phyloP scores from a whole-genome alignment of 2,797 vertebrate genomes.

The Scolopax rusticola region DNA sequence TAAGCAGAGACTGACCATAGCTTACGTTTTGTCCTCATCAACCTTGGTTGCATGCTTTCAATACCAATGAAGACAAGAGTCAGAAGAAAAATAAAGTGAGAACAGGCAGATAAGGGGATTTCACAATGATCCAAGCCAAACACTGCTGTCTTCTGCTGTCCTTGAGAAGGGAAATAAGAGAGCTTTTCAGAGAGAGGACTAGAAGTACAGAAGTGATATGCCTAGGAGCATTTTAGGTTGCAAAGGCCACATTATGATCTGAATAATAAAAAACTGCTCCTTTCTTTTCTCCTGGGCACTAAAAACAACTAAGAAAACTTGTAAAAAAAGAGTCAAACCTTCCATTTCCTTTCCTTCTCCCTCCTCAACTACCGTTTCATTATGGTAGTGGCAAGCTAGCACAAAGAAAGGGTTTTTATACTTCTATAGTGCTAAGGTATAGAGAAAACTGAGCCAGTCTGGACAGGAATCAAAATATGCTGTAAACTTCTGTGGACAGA shows the following conservation, averaged over 20 bases:
- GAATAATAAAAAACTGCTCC: neutral
- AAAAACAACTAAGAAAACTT: constrained; percentile 35
- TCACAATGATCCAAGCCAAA: constrained; percentile 4
- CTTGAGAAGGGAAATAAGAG: constrained; percentile 32
- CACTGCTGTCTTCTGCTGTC: constrained; percentile 5
- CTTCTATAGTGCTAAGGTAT: neutral
- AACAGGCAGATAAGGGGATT: constrained; percentile 42
- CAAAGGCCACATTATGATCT: constrained; percentile 2
- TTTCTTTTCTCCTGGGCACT: neutral
- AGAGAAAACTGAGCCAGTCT: neutral
- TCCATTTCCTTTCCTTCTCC: neutral
- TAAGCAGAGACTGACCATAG: neutral
- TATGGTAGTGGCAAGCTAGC: neutral
- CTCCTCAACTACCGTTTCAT: neutral
- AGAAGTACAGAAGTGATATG: neutral
- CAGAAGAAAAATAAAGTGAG: constrained; percentile 22
- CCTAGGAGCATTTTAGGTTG: constrained; percentile 29
- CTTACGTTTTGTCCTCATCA: constrained; percentile 8
- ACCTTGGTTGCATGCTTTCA: neutral
- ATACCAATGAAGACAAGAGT: neutral
- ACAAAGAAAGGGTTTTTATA: neutral
- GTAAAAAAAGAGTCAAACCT: neutral
- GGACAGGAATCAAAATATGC: neutral
- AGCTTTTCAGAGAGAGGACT: constrained; percentile 9
- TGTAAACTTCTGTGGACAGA: neutral